Conservation (phyloP, 2,113 vertebrate genomes). For the Chitala chitala region DNA sequence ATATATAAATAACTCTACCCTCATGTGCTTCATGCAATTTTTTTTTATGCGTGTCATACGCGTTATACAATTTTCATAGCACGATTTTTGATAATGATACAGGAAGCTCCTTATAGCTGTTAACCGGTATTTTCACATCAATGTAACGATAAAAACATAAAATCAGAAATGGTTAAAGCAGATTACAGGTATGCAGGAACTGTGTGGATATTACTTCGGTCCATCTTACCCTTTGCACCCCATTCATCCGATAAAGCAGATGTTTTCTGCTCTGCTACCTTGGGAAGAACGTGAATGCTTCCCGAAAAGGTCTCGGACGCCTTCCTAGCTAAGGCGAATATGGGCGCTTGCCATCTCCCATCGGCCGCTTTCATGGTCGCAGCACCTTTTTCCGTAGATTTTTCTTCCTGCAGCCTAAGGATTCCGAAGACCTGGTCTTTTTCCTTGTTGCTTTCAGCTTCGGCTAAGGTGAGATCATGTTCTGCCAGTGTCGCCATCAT, state of each 20-base stretch:
- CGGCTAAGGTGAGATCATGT: constrained; percentile 62
- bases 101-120: too few species aligned
- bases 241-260: constrained; percentile 60
- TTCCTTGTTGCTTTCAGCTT: constrained; percentile 60
- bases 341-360: constrained; percentile 71
- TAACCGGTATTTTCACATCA: too few species aligned
- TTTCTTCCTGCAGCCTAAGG: constrained; percentile 68
- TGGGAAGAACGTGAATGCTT: constrained; percentile 68
- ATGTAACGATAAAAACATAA: too few species aligned
- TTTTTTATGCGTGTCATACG: too few species aligned
- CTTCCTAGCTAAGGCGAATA: constrained; percentile 71
- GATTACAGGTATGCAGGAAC: neutral
- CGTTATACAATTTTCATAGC: too few species aligned
- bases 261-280: constrained; percentile 61
- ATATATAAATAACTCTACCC: too few species aligned
- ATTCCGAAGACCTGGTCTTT: constrained; percentile 64
- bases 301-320: constrained; percentile 70
- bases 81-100: too few species aligned
- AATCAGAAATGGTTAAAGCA: too few species aligned
- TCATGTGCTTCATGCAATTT: too few species aligned
- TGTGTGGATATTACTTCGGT: neutral
- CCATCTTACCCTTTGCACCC: constrained; percentile 57
- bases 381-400: constrained; percentile 48
- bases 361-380: constrained; percentile 49
- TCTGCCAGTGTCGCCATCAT: constrained; percentile 67